Evolutionary conservation across 1,140 invertebrate genomes (phyloP), one percentile per base, ranked within the genome.

Genomic region (Campoletis sonorensis): DNA sequence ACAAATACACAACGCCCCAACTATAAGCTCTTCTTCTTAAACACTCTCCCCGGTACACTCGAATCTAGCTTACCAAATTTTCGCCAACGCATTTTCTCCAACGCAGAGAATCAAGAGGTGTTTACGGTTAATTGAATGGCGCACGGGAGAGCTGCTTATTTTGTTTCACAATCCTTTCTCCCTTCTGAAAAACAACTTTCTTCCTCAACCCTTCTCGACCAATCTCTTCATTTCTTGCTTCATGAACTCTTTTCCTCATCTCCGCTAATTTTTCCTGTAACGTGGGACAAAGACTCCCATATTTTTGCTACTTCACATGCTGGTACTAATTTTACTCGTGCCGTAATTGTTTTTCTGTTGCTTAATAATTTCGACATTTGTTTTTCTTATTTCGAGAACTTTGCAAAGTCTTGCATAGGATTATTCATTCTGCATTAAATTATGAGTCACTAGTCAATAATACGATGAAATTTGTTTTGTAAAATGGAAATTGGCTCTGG

Each of bases 101-200:
- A 27, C 70, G 13, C 15, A n/a, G 70, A 49, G 70, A 49, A 45
- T 72, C 37, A 64, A 64, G n/a, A 49, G 70, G 37, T 72, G 70
- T 72, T 72, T 72, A 72, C 70, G 40, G 70, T 26, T 72, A 72
- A 72, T 72, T 72, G 26, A 72, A 72, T 49, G 33, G 16, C 16
- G 68, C 68, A 64, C 61, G 61, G 13, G 21, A 40, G n/a, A 64
- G 23, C 61, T 23, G 51, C 61, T 64, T 13, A 64, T 23, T 64
- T 26, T 64, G n/a, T 26, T 26, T 64, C 61, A 15, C 21, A 54
- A 54, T n/a, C 23, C 61, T 64, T 23, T 58, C 54, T 58, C 54
- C 21, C 54, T 58, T 61, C 23, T n/a, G 58, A n/a, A 40, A 15
- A 64, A 13, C 61, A n/a, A 61, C 54, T 58, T 23, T 58, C 54